A percentile compares a stretch with the other conserved stretches of the same genome.
Conservation (phyloP, 1,140 invertebrate species). For the Dreissena rostriformis region DNA sequence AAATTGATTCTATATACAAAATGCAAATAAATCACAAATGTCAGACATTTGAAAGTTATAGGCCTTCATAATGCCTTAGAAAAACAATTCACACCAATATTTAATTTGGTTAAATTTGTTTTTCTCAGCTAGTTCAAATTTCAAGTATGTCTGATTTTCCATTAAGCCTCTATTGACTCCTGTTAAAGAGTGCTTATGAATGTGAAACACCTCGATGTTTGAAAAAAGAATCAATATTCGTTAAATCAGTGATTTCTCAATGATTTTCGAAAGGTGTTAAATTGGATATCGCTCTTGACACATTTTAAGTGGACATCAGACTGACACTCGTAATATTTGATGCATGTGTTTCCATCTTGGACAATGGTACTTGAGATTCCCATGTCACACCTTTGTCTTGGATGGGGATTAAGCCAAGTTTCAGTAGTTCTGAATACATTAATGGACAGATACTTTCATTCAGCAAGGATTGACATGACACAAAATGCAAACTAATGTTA, state of each 20-base stretch:
- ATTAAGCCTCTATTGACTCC: neutral
- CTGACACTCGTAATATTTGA: neutral
- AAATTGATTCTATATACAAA: slow-evolving; percentile 16
- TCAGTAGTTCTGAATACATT: too few species aligned
- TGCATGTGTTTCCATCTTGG: too few species aligned
- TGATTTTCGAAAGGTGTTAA: neutral
- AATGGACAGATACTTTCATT: too few species aligned
- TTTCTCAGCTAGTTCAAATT: slow-evolving; percentile 10
- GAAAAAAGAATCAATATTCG: neutral
- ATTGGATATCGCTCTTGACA: neutral
- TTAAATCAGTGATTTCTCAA: neutral
- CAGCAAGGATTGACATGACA: too few species aligned
- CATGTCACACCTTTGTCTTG: too few species aligned
- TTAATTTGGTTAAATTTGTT: slow-evolving; percentile 17
- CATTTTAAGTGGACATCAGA: neutral
- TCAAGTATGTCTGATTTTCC: slow-evolving; percentile 29
- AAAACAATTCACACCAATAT: slow-evolving; percentile 44
- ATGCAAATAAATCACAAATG: slow-evolving; percentile 40
- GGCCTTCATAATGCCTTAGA: slow-evolving; percentile 30
- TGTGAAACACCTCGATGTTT: neutral
- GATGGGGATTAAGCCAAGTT: too few species aligned
- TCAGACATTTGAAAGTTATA: slow-evolving; percentile 15
- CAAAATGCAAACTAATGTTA: too few species aligned
- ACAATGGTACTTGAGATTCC: too few species aligned
- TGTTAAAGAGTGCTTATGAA: neutral